These are phyloP conservation scores for Luffia ferchaultella DNA, from an alignment of 2,888 invertebrate species.

Conservation along the genomic window DNA sequence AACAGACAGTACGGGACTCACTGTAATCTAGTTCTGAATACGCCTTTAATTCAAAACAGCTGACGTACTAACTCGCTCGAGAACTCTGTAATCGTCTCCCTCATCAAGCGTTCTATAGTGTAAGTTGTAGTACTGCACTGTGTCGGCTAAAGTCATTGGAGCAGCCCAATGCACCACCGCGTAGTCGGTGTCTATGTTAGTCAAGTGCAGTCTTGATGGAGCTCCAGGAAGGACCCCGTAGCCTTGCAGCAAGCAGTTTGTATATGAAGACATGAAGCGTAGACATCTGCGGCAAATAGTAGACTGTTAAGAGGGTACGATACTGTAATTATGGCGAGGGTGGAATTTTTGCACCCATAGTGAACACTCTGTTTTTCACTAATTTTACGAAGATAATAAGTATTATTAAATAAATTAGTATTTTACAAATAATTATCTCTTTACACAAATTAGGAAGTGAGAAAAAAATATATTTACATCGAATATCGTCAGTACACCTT, in stretches of 20 bases:
- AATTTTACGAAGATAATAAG: too few species aligned
- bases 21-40: too few species aligned
- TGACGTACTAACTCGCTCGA: conserved; percentile 48
- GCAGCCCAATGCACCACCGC: conserved; percentile 81
- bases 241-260: conserved; percentile 83
- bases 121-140: conserved; percentile 72
- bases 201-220: conserved; percentile 73
- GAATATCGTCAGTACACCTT: too few species aligned
- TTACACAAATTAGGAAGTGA: too few species aligned
- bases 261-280: conserved; percentile 82
- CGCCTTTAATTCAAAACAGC: background rate
- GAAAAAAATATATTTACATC: too few species aligned
- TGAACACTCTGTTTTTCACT: too few species aligned
- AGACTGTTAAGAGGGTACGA: too few species aligned
- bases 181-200: conserved; percentile 78
- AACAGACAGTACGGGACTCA: too few species aligned
- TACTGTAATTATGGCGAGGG: too few species aligned
- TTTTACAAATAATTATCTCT: too few species aligned
- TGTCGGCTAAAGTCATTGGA: conserved; percentile 75
- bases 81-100: conserved; percentile 63
- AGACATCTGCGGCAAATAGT: conserved; percentile 70
- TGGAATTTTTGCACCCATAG: too few species aligned
- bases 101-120: conserved; percentile 63
- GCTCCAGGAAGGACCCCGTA: conserved; percentile 83
- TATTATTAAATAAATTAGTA: too few species aligned